phyloP scores from a whole-genome alignment of 2,888 invertebrate species.

The Sipha maydis region DNA sequence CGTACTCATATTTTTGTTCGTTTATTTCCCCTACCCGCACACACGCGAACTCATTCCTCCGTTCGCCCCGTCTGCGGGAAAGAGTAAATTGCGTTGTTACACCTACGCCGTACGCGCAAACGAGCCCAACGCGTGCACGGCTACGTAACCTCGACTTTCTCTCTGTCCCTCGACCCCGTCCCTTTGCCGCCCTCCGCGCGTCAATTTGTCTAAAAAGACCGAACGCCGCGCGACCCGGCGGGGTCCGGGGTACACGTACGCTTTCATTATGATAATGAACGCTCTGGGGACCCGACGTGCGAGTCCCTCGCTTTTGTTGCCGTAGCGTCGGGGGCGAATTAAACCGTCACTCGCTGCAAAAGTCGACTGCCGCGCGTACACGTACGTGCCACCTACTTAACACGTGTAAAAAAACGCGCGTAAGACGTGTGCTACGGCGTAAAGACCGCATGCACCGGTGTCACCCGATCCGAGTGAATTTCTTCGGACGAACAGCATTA shows the following conservation, averaged over 20 bases:
- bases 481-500: too few relatives aligned
- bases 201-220: constrained; percentile 52
- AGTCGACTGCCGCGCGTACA: background rate
- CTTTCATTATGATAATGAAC: constrained; percentile 53
- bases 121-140: background rate
- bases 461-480: too few relatives aligned
- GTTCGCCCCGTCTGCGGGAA: too few relatives aligned
- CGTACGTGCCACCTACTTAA: too few relatives aligned
- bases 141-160: constrained; percentile 22
- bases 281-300: constrained; percentile 45
- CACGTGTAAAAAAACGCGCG: too few relatives aligned
- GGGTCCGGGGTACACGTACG: constrained; percentile 44
- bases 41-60: too few relatives aligned
- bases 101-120: background rate
- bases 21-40: background rate
- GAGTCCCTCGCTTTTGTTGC: constrained; percentile 39
- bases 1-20: background rate
- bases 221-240: constrained; percentile 9
- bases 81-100: constrained; percentile 50
- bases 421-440: too few relatives aligned
- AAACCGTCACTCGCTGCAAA: constrained; percentile 53
- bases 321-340: constrained; percentile 52
- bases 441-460: too few relatives aligned
- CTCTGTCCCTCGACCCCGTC: background rate
- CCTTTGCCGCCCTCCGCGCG: background rate